Percentiles rank a stretch among this genome's conserved stretches.
Conservation (phyloP, 2,113 vertebrate genomes). For the Tylochromis polylepis region DNA sequence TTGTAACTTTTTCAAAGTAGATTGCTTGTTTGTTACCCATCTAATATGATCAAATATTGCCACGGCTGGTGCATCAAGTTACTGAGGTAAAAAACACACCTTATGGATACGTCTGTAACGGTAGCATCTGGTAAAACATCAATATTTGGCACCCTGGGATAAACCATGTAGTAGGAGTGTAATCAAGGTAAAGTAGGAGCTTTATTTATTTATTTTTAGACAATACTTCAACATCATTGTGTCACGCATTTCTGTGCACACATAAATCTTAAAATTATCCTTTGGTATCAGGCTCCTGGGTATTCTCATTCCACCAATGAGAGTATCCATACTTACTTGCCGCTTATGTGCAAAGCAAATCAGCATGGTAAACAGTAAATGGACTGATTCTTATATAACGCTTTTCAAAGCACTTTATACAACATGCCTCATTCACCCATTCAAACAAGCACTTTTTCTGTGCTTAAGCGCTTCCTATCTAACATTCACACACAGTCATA, state of each 20-base stretch:
- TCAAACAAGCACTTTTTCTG: neutral
- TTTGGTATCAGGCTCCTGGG: neutral
- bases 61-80: fast-evolving
- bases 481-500: neutral
- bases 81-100: fast-evolving
- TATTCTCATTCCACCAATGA: neutral
- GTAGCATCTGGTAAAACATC: neutral
- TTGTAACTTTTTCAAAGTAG: neutral
- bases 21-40: neutral
- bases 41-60: neutral
- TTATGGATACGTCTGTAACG: neutral
- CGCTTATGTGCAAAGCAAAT: fast-evolving
- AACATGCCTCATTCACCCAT: neutral
- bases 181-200: neutral
- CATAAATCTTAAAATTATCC: neutral
- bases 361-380: neutral
- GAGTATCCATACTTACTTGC: neutral
- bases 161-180: fast-evolving
- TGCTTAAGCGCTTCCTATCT: neutral
- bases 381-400: neutral
- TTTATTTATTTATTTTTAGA: neutral
- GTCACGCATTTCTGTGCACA: neutral
- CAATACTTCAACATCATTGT: neutral
- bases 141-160: neutral
- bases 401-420: neutral